Evolutionary conservation across 2,797 vertebrate genomes (phyloP).

Genomic region (Halcyon chelicuti): DNA sequence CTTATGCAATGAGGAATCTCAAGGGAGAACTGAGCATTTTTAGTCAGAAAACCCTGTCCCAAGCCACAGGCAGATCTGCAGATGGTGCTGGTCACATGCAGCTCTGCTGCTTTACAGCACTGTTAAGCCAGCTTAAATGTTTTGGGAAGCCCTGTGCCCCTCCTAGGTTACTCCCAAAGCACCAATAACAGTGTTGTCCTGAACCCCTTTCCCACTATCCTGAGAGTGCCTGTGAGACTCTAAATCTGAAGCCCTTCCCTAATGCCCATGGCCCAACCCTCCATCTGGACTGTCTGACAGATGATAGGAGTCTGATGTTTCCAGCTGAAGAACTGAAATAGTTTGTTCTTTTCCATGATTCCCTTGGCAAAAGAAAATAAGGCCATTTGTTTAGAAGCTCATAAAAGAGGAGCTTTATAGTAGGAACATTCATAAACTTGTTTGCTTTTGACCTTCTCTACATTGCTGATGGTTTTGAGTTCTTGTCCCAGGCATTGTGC

Average conservation of each 20-base stretch:
- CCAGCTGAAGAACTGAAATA: constrained; percentile 37
- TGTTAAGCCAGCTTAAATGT: not conserved
- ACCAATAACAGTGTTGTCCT: not conserved
- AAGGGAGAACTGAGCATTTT: not conserved
- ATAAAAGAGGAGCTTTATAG: constrained; percentile 49
- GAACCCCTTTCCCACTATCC: not conserved
- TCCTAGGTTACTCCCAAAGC: not conserved
- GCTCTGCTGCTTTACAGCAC: not conserved
- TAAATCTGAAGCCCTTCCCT: not conserved
- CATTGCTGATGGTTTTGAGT: not conserved
- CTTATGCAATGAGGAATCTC: not conserved
- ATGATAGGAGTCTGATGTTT: constrained; percentile 54
- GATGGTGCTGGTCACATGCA: not conserved
- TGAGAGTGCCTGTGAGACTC: not conserved
- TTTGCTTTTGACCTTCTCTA: constrained; percentile 69
- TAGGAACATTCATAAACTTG: constrained; percentile 66
- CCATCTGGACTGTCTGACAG: constrained; percentile 23
- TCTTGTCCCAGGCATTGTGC: constrained; percentile 16
- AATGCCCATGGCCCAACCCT: not conserved
- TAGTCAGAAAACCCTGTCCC: not conserved
- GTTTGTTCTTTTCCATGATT: constrained; percentile 47
- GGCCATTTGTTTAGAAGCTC: constrained; percentile 57
- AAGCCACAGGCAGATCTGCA: not conserved
- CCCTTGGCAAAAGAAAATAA: constrained; percentile 36
- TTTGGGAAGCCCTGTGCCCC: not conserved